Conservation (phyloP, 1,140 invertebrate genomes). For the Drosophila mauritiana region DNA sequence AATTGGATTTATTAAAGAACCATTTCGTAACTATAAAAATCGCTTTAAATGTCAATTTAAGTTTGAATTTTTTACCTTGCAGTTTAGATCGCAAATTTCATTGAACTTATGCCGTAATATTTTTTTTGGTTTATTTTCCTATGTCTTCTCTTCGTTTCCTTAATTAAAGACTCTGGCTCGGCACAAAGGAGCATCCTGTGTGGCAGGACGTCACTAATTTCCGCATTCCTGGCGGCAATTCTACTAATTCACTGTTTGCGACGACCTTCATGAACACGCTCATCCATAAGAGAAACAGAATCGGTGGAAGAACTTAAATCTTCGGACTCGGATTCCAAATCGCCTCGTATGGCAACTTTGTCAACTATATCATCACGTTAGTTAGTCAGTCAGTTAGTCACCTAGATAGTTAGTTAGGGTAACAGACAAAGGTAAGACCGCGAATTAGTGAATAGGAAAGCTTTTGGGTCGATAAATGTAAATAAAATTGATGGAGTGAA, state of each 20-base stretch:
- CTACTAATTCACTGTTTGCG: constrained; percentile 39
- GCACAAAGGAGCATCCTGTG: constrained; percentile 34
- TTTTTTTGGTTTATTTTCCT: constrained; percentile 6
- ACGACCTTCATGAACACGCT: constrained; percentile 62
- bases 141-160: constrained; percentile 2
- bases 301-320: constrained; percentile 1
- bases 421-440: constrained; percentile 44
- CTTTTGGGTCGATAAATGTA: constrained; percentile 37
- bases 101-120: constrained; percentile 15
- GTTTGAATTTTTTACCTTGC: too few relatives aligned
- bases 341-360: constrained; percentile 40
- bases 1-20: too few relatives aligned
- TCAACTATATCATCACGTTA: constrained; percentile 79
- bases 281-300: constrained; percentile 2
- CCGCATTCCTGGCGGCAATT: constrained; percentile 53
- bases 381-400: constrained; percentile 78
- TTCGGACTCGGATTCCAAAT: constrained; percentile 4
- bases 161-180: constrained; percentile 36
- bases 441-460: constrained; percentile 27
- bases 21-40: background rate
- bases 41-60: too few relatives aligned
- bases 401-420: constrained; percentile 74
- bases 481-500: constrained; percentile 15
- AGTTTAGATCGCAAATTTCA: background rate
- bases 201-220: constrained; percentile 57